These are phyloP conservation scores for Stenolophus ochropezus DNA, from an alignment of 2,888 invertebrate species.

Conservation along the genomic window DNA sequence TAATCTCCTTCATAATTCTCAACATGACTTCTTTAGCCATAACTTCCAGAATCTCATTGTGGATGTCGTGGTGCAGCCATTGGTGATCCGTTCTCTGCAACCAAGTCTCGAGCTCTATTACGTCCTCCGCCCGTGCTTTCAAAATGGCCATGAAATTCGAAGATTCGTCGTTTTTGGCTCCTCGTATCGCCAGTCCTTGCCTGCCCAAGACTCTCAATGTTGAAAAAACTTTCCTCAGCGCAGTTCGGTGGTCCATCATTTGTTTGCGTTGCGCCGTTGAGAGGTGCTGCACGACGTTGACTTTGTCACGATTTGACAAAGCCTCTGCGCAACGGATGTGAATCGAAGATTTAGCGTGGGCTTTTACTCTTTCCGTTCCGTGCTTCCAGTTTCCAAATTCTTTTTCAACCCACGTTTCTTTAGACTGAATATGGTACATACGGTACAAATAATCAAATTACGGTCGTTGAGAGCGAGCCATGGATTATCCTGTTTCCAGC, in stretches of 20 bases:
- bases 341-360: slow-evolving; percentile 60
- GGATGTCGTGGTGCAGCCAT: slow-evolving; percentile 58
- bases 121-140: slow-evolving; percentile 61
- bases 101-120: slow-evolving; percentile 58
- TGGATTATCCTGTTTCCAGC: slow-evolving; percentile 4
- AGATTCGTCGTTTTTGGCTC: slow-evolving; percentile 61
- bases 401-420: slow-evolving; percentile 50
- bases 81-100: slow-evolving; percentile 54
- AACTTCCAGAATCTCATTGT: slow-evolving; percentile 56
- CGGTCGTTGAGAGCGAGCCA: slow-evolving; percentile 6
- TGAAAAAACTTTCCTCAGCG: slow-evolving; percentile 61
- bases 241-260: slow-evolving; percentile 62
- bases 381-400: slow-evolving; percentile 63
- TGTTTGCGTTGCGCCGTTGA: slow-evolving; percentile 58
- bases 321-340: slow-evolving; percentile 59
- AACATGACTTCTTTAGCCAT: slow-evolving; percentile 57
- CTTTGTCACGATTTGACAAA: slow-evolving; percentile 51
- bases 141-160: slow-evolving; percentile 61
- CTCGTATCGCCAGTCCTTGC: slow-evolving; percentile 63
- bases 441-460: slow-evolving; percentile 4
- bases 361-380: slow-evolving; percentile 60
- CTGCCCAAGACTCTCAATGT: slow-evolving; percentile 62
- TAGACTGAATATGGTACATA: no score
- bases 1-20: slow-evolving; percentile 55
- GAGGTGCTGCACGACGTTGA: slow-evolving; percentile 61